These are phyloP conservation scores for Cettia cetti DNA, from an alignment of 2,113 vertebrate species.

Conservation along the genomic window DNA sequence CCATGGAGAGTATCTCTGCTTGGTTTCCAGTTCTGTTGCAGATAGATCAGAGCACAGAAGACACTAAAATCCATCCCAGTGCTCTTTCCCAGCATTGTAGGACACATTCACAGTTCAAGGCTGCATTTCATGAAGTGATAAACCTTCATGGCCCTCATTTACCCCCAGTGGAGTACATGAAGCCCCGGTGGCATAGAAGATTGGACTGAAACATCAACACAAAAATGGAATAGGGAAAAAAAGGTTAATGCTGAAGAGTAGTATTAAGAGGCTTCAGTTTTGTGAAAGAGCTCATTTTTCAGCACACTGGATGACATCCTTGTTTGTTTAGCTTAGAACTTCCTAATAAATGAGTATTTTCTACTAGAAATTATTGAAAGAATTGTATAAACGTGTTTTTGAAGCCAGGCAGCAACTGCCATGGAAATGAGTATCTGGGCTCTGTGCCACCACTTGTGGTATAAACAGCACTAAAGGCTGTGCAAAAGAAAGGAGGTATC, in stretches of 20 bases:
- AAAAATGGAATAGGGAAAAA: background rate
- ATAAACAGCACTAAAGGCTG: background rate
- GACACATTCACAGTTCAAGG: background rate
- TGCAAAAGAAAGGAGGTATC: background rate
- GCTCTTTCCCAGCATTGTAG: background rate
- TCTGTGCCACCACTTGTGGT: background rate
- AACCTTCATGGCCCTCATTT: background rate
- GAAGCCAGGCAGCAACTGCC: background rate
- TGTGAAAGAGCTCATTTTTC: background rate
- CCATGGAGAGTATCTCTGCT: background rate
- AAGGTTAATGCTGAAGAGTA: background rate
- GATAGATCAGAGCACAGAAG: background rate
- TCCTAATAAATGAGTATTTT: background rate
- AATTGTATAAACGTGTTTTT: background rate
- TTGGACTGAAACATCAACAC: background rate
- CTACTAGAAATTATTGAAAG: background rate
- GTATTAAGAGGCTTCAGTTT: background rate
- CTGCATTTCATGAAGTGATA: background rate
- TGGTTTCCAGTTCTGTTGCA: background rate
- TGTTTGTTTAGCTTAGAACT: background rate
- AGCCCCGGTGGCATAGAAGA: background rate
- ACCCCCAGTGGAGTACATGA: background rate
- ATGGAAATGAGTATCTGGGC: background rate
- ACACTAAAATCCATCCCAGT: background rate
- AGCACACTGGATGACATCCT: background rate